Evolutionary conservation across 2,797 vertebrate species (phyloP), one percentile per base, ranked within the genome.

Genomic region (Eulemur coronatus): DNA sequence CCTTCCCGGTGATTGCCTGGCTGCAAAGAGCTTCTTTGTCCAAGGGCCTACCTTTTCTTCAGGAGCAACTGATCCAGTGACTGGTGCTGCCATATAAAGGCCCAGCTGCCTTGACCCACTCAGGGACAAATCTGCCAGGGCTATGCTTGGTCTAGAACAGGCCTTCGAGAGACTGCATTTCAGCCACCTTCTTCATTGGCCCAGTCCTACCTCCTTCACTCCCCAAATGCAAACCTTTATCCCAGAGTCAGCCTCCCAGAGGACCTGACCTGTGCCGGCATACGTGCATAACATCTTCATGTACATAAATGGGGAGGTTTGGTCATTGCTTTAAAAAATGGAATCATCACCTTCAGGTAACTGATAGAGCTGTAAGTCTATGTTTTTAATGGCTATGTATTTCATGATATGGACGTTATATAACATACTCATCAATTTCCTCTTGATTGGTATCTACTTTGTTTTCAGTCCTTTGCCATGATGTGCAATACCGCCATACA

Each of bases 401-500:
- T 89, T 87, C 28, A 12, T 48, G 20, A 52, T 41, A 33, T 61
- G 65, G 33, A 20, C 22, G n/a, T 57, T 24, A 50, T 4, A 1
- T 38, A 28, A 30, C 50, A 28, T 30, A 75, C n/a, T 72, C 38
- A 33, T 50, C 13, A 0, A 0, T 73, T 65, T 57, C 28, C 70
- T 79, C 55, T n/a, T 30, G 35, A 70, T 5, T 38, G 67, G 33
- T 5, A 7, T 33, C 24, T 46, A 26, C 69, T 89, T 67, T 70
- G 55, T n/a, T 75, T 94, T 55, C 41, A 72, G 38, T 82, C 20
- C 26, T 97, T 93, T 41, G 81, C 70, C 2, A 3, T 55, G 22
- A 65, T 61, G 76, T n/a, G 9, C 24, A 38, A 48, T 30, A 48
- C 55, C 38, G 9, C 35, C 26, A 8, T 61, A 67, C 52, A 41